Base-by-base conservation (phyloP, 2,888 invertebrate genomes). In the Bursaphelenchus okinawaensis region DNA sequence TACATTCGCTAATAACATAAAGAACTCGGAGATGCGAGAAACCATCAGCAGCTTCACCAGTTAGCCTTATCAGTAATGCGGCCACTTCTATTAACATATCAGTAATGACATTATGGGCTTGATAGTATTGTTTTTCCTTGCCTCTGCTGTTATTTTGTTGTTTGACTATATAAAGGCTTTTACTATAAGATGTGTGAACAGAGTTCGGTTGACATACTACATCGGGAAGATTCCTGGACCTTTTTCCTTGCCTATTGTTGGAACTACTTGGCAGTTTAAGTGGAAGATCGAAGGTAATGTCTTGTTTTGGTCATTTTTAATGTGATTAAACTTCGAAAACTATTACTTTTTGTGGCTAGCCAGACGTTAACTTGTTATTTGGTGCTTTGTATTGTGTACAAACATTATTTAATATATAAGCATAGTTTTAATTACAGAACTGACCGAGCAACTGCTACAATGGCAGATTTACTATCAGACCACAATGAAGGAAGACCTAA, bases 211-310 rank as follows among this genome's bases (percentile, higher is more conserved):
- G 8, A 29, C 22, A n/a, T 59, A 29, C 8, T 29, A 20, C 19
- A 23, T 52, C 12, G 24, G 23, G 20, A 28, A 67, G 58, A 67
- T 78, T 9, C 72, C 74, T 20, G 78, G 78, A n/a, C 78, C 78
- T 4, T 20, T 70, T 12, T 69, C 78, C 7, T 40, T 78, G 2
- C 78, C 78, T 16, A 20, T 78, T 7, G 27, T 78, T n/a, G 78
- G 78, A 20, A 73, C 72, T 7, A 69, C 75, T 0, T 77, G 67
- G 66, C 73, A 72, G 51, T 72, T 78, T 63, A 76, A 76, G 58
- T 71, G 72, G 70, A 71, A 72, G 27, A 68, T 73, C 7, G 65
- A 67, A 31, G 75, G 76, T 77, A 50, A 7, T 27, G 4, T 23
- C 16, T 29, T 24, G 23, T 55, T 57, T 3, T 16, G 12, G 6